Evolutionary conservation across 2,113 vertebrate genomes (phyloP), one percentile per base, ranked within the genome.

Genomic region (Nothobranchius kuhntae): DNA sequence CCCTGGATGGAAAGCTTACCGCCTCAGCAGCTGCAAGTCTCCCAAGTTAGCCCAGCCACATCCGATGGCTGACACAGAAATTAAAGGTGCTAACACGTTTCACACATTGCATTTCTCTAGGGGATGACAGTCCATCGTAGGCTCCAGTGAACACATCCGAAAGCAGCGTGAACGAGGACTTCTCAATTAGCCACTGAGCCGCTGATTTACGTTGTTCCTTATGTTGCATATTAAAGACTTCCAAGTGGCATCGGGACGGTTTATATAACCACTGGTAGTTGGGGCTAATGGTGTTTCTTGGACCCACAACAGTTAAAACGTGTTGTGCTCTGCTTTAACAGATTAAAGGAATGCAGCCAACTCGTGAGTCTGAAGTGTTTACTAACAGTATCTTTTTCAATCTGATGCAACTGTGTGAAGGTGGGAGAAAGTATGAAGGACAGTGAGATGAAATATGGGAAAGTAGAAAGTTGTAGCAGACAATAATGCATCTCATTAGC

Each of bases 171-270:
- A 73, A 46, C 15, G 54, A 79, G 60, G 60, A 79, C 36, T 13
- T 65, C 74, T 90, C 73, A 81, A 88, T 88, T 81, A 89, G 88
- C 86, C 73, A 89, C 73, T 15, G 48, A 62, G 63, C 2, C 13
- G 62, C 55, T 78, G 78, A 87, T 88, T 84, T 80, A 80, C 80
- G 72, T 65, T 61, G 61, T 71, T 86, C 77, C 60, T 60, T 81
- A 85, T 40, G 71, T 61, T 71, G 77, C 80, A 85, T 80, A 82
- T 85, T 81, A 83, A 86, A 78, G 71, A 46, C 68, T 64, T 50
- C 21, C 45, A 54, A 65, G 62, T 72, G 54, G 73, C 60, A 56
- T 42, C 5, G 46, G 55, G 70, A 71, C 51, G 65, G 61, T 76
- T 86, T 78, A 75, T 40, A 68, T 65, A 80, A 79, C 75, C 10